Base-by-base conservation (phyloP, 1,140 invertebrate genomes). In the Lasioglossum baleicum region DNA sequence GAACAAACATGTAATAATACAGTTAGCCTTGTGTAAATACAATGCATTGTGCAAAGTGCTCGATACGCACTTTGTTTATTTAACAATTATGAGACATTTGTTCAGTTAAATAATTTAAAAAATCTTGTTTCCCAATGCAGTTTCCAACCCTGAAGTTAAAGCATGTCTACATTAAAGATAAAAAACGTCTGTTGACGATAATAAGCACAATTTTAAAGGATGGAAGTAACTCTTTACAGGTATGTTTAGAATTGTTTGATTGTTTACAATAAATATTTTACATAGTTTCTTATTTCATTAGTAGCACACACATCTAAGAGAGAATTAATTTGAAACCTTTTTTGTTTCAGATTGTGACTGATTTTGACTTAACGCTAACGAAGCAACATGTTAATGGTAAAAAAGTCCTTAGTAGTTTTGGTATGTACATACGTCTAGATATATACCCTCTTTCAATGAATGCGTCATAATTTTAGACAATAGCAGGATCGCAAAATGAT, bases 291-390 rank as follows among this genome's bases (percentile, higher is more conserved):
- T 58, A 58, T 58, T n/a, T 8, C 7, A n/a, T 20, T 58, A n/a
- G 8, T 58, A 7, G 20, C 20, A n/a, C n/a, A 58, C n/a, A 20
- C 13, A 7, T 7, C 7, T 58, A n/a, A 58, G 4, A 17, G 51
- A 17, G 17, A 53, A 20, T 17, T 44, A 10, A 64, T 64, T 20
- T 61, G 7, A 20, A 71, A 65, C 40, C 60, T 26, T 2, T 31
- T 6, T 58, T 79, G 3, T 65, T 79, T 65, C 63, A 93, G 92
- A 17, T 93, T 22, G 89, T 93, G 0, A 90, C 89, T 0, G 92
- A 93, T 75, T 93, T 92, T 67, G 92, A 93, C 35, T 74, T 90
- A 31, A 93, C 92, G 0, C 8, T 93, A 6, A 92, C 92, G 0
- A 93, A 92, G 67, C 92, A 93, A 75, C 92, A 93, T 67, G 88